Evolutionary conservation across 37 sponge, comb jelly and placozoan species (phyloP), one percentile per base, ranked within the genome.

Genomic region (Axinella damicornis): DNA sequence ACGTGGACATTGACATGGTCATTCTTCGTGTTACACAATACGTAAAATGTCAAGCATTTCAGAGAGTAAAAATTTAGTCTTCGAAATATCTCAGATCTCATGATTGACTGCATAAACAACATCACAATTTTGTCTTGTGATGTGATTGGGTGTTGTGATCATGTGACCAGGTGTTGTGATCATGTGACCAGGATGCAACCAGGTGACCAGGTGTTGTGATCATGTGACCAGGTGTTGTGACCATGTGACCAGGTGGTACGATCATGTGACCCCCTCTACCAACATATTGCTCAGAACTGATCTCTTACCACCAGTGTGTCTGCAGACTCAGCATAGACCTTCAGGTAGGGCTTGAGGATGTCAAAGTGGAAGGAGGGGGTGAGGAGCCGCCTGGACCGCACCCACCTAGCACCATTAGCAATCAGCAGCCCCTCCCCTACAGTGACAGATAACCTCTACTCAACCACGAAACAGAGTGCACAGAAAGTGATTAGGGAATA

Each of bases 361-460:
- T 89, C 96, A 78, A 86, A 92, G 76, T 95, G 96, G 80, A 95
- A 95, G 58, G 93, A 89, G 21, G 96, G 93, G 19, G 96, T 92
- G 55, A 95, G 81, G 33, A 95, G 84, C n/a, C 93, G 84, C 25
- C 96, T 62, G 57, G 73, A 85, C 33, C 93, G 77, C 12, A 57
- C 76, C 96, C 96, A 95, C 37, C 87, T 79, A 1, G 77, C 17
- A 38, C 93, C 90, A 79, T 83, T 92, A 20, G 79, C 88, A 31
- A 85, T 85, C 39, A 95, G 82, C 40, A 95, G 36, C 67, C 96
- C 93, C 69, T 85, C 80, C 66, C 93, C 96, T 85, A 67, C 25
- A 80, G 53, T 2, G 5, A 68, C 20, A 32, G 5, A 32, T 2
- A n/a, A 25, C 13, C 30, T 65, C 15, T 65, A 21, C 25, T 15